Conservation (phyloP, 2,113 vertebrate species). For the Diadophis punctatus region DNA sequence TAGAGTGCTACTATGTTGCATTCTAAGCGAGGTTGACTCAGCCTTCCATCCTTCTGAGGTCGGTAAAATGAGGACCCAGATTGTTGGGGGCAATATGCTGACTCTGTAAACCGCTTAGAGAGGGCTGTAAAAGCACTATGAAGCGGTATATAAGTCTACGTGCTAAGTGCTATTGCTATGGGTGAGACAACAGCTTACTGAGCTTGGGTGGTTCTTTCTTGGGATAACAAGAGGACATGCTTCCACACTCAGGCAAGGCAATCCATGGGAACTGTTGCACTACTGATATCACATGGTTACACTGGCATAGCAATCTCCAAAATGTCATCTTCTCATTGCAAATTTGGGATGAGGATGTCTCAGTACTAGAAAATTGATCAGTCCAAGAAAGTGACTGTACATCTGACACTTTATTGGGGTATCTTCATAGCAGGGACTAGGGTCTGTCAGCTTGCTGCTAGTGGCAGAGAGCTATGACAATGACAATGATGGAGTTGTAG, state of each 20-base stretch:
- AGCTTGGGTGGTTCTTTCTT: neutral
- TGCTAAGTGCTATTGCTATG: too few relatives aligned
- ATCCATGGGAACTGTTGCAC: neutral
- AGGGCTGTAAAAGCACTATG: too few relatives aligned
- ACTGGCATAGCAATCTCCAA: neutral
- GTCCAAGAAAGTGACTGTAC: neutral
- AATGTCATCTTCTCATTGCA: neutral
- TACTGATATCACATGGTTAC: neutral
- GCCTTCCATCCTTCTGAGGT: too few relatives aligned
- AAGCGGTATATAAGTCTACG: too few relatives aligned
- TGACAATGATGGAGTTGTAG: neutral
- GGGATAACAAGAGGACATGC: neutral
- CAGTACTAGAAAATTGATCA: neutral
- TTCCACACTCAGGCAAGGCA: neutral
- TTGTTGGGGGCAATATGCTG: too few relatives aligned
- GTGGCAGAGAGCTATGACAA: neutral
- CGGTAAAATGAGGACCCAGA: too few relatives aligned
- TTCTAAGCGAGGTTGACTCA: too few relatives aligned
- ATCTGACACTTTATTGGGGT: neutral
- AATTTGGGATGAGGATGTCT: neutral
- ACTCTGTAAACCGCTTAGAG: too few relatives aligned
- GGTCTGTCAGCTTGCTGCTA: neutral
- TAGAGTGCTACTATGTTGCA: neutral
- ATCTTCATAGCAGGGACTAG: neutral
- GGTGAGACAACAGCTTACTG: neutral